Conservation (phyloP, 2,888 invertebrate species). For the Plebejus argus region DNA sequence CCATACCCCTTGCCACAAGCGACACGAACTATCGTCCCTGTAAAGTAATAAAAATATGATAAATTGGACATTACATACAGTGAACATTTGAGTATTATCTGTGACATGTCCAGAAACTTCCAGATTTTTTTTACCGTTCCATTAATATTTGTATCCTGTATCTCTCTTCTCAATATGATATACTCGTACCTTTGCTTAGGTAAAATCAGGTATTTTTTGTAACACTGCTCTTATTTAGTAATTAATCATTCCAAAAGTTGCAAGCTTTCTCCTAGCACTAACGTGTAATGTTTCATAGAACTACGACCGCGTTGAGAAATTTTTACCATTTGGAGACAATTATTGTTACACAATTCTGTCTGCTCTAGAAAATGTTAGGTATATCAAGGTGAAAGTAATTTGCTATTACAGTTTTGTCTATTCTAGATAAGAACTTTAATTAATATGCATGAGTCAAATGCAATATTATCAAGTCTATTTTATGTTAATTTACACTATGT, state of each 20-base stretch:
- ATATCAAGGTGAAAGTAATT: neutral
- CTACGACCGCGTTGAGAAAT: neutral
- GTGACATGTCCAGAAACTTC: too few species aligned
- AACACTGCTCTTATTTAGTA: neutral
- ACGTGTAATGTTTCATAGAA: neutral
- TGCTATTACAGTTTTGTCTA: neutral
- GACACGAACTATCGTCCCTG: slow-evolving; percentile 86
- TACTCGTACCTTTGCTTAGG: neutral
- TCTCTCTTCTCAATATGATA: neutral
- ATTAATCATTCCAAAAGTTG: neutral
- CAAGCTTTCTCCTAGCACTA: neutral
- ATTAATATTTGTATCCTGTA: too few species aligned
- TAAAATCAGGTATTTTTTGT: neutral
- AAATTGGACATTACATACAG: neutral
- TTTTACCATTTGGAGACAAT: neutral
- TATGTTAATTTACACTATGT: too few species aligned
- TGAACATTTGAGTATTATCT: too few species aligned
- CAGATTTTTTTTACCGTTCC: too few species aligned
- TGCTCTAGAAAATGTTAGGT: neutral
- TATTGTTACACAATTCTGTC: neutral
- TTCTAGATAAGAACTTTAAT: neutral
- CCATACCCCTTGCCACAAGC: slow-evolving; percentile 90
- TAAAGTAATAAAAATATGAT: slow-evolving; percentile 36
- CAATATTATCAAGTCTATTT: neutral
- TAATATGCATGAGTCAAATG: neutral